phyloP scores from a whole-genome alignment of 2,797 vertebrate species.

The Paguma larvata region DNA sequence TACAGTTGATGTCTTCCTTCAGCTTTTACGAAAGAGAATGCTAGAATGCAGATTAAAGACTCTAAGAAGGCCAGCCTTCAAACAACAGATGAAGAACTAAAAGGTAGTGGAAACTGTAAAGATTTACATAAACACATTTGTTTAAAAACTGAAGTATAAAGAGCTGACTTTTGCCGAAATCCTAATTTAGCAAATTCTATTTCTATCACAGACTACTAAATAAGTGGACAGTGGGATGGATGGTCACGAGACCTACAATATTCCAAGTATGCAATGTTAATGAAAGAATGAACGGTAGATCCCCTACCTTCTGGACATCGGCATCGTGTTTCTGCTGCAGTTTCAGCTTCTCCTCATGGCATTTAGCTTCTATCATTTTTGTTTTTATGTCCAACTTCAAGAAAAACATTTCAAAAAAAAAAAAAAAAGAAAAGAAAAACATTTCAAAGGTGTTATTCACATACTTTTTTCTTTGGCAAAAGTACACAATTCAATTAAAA shows the following conservation, averaged over 20 bases:
- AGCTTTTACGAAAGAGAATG: not conserved
- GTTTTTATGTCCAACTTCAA: constrained; percentile 93
- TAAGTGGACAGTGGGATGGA: not conserved
- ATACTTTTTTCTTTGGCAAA: constrained; percentile 49
- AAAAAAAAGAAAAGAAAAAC: no score
- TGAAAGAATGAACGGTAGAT: not conserved
- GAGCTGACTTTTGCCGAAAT: not conserved
- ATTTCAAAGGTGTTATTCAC: constrained; percentile 63
- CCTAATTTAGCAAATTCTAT: constrained; percentile 9
- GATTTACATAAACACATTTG: not conserved
- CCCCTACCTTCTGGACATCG: constrained; percentile 95
- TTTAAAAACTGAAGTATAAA: constrained; percentile 50
- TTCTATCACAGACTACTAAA: not conserved
- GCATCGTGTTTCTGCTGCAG: constrained; percentile 95
- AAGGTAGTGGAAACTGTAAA: not conserved
- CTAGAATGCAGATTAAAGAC: not conserved
- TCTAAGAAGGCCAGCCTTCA: not conserved
- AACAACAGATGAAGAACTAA: not conserved
- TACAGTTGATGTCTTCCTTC: not conserved
- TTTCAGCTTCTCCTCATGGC: constrained; percentile 96
- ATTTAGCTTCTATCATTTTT: constrained; percentile 94
- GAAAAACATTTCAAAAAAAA: constrained; percentile 75
- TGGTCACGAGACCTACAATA: not conserved
- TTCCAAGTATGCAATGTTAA: not conserved
- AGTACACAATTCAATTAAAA: constrained; percentile 54